Conservation (phyloP, 2,797 vertebrate species). For the Paedocypris micromegethes region DNA sequence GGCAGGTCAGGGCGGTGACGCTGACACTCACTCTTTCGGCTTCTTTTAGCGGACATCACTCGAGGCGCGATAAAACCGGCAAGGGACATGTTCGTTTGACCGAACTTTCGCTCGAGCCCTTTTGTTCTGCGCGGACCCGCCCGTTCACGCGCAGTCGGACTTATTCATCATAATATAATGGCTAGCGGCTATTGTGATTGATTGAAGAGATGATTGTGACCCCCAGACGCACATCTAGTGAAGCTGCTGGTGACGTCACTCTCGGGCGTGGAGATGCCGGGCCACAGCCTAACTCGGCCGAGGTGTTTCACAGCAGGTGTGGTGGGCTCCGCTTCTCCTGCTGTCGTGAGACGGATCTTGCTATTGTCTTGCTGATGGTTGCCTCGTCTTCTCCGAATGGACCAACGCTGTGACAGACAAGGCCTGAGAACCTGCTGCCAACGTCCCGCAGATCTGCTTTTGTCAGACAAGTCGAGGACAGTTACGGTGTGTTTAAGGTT, state of each 20-base stretch:
- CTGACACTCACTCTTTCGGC: slow-evolving; percentile 34
- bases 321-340: slow-evolving; percentile 1
- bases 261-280: too few relatives aligned
- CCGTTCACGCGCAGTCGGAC: slow-evolving; percentile 49
- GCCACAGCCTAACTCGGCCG: background rate
- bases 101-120: slow-evolving; percentile 49
- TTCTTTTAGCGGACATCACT: too few relatives aligned
- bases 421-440: slow-evolving; percentile 1
- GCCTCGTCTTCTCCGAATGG: slow-evolving; percentile 19
- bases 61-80: background rate
- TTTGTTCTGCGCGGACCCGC: slow-evolving; percentile 68
- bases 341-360: slow-evolving; percentile 27
- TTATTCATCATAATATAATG: slow-evolving; percentile 10
- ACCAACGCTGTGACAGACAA: slow-evolving; percentile 39
- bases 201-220: too few relatives aligned
- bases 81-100: slow-evolving; percentile 53
- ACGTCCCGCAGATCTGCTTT: slow-evolving; percentile 4
- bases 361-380: slow-evolving; percentile 30
- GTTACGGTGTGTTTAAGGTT: too few relatives aligned
- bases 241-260: too few relatives aligned
- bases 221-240: too few relatives aligned
- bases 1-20: slow-evolving; percentile 66
- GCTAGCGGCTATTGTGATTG: too few relatives aligned
- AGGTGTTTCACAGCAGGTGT: slow-evolving; percentile 19
- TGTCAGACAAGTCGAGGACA: too few relatives aligned